Conservation (phyloP, 2,113 vertebrate genomes). For the Psettodes erumei region DNA sequence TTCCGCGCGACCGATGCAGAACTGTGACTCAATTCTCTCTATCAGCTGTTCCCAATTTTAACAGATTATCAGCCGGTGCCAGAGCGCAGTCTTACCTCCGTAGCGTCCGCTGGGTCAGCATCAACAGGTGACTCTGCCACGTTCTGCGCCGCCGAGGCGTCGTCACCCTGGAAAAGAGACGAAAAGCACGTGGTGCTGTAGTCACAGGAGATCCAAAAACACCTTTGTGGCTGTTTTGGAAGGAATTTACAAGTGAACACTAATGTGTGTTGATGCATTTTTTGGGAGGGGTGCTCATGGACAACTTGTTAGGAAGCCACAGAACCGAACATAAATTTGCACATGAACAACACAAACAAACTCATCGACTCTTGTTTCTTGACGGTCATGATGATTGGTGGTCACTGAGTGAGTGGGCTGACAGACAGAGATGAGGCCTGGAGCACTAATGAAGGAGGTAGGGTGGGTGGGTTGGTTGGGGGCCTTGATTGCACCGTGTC, state of each 20-base stretch:
- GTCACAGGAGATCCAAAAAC: neutral
- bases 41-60: neutral
- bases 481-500: slow-evolving; percentile 56
- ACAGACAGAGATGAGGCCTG: slow-evolving; percentile 15
- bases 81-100: slow-evolving; percentile 61
- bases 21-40: too few species aligned
- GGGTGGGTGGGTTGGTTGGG: too few species aligned
- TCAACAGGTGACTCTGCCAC: slow-evolving; percentile 67
- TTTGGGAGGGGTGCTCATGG: neutral
- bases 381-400: neutral
- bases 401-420: slow-evolving; percentile 3
- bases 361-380: too few species aligned
- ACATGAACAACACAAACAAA: slow-evolving; percentile 4
- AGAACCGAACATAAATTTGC: neutral
- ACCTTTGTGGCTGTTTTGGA: neutral
- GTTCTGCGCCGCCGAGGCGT: slow-evolving; percentile 39
- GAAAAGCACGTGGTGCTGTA: neutral
- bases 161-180: slow-evolving; percentile 57
- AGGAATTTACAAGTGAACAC: neutral
- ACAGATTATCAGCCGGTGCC: neutral
- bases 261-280: too few species aligned
- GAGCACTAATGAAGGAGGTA: slow-evolving; percentile 37
- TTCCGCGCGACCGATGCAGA: too few species aligned
- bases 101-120: slow-evolving; percentile 51
- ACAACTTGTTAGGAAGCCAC: neutral